Evolutionary conservation across 2,113 vertebrate species (phyloP), one percentile per base, ranked within the genome.

Genomic region (Alligator mississippiensis): DNA sequence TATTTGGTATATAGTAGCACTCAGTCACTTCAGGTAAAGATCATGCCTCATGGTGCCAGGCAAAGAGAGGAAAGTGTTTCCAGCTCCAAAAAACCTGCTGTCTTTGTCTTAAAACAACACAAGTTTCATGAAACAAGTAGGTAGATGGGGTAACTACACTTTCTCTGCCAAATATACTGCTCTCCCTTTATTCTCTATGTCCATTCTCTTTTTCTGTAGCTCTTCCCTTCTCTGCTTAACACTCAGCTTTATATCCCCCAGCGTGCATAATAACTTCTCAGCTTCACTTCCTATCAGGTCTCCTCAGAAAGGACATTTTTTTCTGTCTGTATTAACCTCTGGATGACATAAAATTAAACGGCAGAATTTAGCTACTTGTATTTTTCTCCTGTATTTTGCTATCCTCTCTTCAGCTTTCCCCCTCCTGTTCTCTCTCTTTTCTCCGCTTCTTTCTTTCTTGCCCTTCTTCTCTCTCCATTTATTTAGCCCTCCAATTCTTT

Each of bases 61-160:
- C 24, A 83, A 92, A 93, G 85, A 72, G 82, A 87, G 91, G 21
- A 30, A 85, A 93, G 55, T 78, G 66, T 38, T 93, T 82, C 74
- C 59, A 34, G 3, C 85, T 63, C 6, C 47, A n/a, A 10, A 60
- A 80, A 85, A 7, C 75, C 94, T 77, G 3, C 77, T 21, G 55
- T 38, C 11, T 61, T 60, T 55, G 10, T 77, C 21, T 82, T 54
- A 28, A n/a, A 24, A 34, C 0, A 1, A 83, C 27, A 66, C 9
- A 58, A 2, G 1, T 70, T 34, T 8, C 0, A 27, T 59, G 19
- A 28, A 86, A 75, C 14, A 25, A 90, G 89, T 22, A 28, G 5
- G 3, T 2, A 59, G 72, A 66, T 79, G 10, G 3, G 1, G 0
- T 54, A 70, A 78, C 7, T 1, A 1, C 4, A 9, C 75, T 64